A percentile compares a stretch with the other conserved stretches of the same genome.
These are phyloP conservation scores for Scytalopus superciliaris DNA, from an alignment of 2,113 vertebrate species.

Conservation along the genomic window DNA sequence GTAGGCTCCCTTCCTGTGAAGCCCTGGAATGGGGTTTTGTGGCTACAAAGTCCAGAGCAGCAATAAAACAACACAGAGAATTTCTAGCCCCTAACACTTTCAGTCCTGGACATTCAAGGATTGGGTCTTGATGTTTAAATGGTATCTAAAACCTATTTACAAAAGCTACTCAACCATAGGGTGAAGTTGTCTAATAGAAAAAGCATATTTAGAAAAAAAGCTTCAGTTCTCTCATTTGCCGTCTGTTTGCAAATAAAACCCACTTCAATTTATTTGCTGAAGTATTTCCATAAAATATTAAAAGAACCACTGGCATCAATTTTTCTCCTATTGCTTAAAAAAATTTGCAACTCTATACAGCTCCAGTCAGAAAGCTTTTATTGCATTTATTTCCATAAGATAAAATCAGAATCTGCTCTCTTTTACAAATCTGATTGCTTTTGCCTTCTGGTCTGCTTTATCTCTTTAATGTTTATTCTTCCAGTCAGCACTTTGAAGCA, in stretches of 20 bases:
- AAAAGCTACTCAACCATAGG: background rate
- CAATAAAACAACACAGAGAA: rapidly evolving
- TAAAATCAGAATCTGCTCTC: constrained; percentile 61
- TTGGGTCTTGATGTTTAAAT: background rate
- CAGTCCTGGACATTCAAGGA: background rate
- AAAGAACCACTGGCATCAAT: constrained; percentile 32
- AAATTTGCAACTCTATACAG: constrained; percentile 31
- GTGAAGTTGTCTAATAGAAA: background rate
- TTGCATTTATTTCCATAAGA: constrained; percentile 66
- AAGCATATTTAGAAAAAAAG: background rate
- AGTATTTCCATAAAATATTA: constrained; percentile 68
- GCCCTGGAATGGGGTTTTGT: rapidly evolving
- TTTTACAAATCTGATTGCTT: constrained; percentile 67
- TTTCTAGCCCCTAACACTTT: background rate
- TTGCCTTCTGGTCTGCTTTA: constrained; percentile 62
- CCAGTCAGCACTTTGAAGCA: constrained; percentile 54
- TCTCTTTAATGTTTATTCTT: constrained; percentile 64
- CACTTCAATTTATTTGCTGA: constrained; percentile 55
- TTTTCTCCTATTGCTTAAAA: constrained; percentile 44
- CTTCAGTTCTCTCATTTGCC: constrained; percentile 38
- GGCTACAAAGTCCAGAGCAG: background rate
- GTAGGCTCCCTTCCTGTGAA: background rate
- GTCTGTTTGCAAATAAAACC: constrained; percentile 54
- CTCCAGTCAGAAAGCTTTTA: constrained; percentile 56
- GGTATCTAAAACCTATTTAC: background rate